Evolutionary conservation across 2,888 invertebrate species (phyloP), one percentile per base, ranked within the genome.

Genomic region (Mesorhabditis belari): DNA sequence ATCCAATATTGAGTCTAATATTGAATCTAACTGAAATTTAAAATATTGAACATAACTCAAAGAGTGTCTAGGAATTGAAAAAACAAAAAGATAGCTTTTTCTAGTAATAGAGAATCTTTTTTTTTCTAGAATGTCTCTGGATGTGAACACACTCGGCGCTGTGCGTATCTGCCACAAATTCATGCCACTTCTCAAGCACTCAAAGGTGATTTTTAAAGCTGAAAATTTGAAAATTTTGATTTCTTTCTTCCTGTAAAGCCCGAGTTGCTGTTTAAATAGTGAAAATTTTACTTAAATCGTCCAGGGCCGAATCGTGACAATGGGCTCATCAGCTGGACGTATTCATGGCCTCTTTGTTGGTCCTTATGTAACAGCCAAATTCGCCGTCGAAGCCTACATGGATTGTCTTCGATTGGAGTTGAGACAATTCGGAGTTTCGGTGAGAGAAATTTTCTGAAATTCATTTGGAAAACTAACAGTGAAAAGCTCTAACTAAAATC

Each of bases 111-210:
- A n/a, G n/a, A n/a, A n/a, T n/a, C n/a, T n/a, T n/a, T n/a, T n/a
- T 17, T 17, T 17, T 35, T 35, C n/a, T 35, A 35, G 87, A 77
- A 86, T 87, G 76, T 88, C 82, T 6, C 66, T 80, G 5, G 79
- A 83, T 25, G 88, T 93, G 9, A 95, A 95, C 84, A 83, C 92
- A 17, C 80, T 89, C 65, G 95, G 94, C 4, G 70, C 76, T 12
- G 66, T 80, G 25, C 58, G 79, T 59, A 68, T 73, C 55, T 73
- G 73, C 44, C 74, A 77, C 44, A 70, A 67, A 26, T 79, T 80
- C 55, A 61, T 69, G 12, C 76, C 75, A 1, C 64, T 80, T 12
- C 55, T 79, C 51, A 79, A 79, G 55, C 58, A 66, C 19, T 67
- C 70, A 21, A 62, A 64, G 79, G 67, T 67, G 35, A 19, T 27